These are phyloP conservation scores for Ganaspis sp. DNA, from an alignment of 1,140 invertebrate species.

Conservation along the genomic window DNA sequence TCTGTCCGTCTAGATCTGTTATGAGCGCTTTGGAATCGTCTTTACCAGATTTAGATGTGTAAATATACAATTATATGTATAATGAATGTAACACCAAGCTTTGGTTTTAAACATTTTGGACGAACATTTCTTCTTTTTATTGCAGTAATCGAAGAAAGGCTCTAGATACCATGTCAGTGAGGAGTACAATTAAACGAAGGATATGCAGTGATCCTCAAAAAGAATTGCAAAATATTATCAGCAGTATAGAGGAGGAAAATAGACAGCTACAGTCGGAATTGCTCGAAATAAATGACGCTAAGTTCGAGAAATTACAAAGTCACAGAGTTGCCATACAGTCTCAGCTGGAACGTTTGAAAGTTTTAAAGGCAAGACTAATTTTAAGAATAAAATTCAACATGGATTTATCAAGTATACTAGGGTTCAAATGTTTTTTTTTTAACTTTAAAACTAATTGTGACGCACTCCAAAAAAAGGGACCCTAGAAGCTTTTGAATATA, in stretches of 20 bases:
- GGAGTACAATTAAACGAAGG: constrained; percentile 66
- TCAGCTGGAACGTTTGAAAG: constrained; percentile 75
- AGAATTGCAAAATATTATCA: constrained; percentile 78
- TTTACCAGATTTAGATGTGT: constrained; percentile 55
- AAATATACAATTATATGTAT: constrained; percentile 37
- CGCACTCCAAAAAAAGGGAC: too few species aligned
- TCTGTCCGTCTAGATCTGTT: constrained; percentile 66
- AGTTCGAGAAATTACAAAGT: constrained; percentile 67
- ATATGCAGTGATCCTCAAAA: constrained; percentile 72
- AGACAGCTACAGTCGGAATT: constrained; percentile 71
- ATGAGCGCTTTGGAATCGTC: constrained; percentile 58
- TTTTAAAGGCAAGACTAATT: constrained; percentile 68
- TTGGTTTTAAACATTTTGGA: neutral
- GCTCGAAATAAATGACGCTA: constrained; percentile 67
- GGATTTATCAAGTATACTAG: too few species aligned
- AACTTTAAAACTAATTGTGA: too few species aligned
- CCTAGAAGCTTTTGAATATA: too few species aligned
- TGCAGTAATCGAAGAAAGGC: constrained; percentile 59
- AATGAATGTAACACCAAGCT: constrained; percentile 30
- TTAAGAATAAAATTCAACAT: too few species aligned
- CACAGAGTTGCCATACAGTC: constrained; percentile 74
- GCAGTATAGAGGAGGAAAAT: constrained; percentile 77
- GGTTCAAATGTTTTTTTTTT: too few species aligned
- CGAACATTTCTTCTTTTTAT: constrained; percentile 32
- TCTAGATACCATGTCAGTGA: constrained; percentile 61